phyloP scores from a whole-genome alignment of 2,888 invertebrate species.

The Anagyrus pseudococci region DNA sequence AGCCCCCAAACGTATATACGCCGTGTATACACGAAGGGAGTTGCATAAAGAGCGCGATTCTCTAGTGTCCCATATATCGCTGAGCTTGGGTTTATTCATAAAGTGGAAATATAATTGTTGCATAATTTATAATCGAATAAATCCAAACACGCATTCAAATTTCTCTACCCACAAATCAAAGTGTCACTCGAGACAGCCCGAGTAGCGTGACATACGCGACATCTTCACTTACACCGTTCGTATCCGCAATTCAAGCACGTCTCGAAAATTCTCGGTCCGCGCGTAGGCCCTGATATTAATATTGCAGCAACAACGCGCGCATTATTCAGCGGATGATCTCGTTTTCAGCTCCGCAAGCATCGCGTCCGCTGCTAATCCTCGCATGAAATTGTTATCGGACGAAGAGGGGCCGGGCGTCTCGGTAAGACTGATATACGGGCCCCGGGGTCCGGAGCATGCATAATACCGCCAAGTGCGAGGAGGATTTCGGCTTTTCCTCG shows the following conservation, averaged over 20 bases:
- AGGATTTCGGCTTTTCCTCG: too few relatives aligned
- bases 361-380: conserved; percentile 22
- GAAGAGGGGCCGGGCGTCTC: background rate
- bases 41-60: background rate
- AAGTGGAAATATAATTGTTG: too few relatives aligned
- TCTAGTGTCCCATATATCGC: too few relatives aligned
- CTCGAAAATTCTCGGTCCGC: background rate
- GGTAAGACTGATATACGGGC: conserved; percentile 32
- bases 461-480: conserved; percentile 18
- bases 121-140: too few relatives aligned
- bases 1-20: too few relatives aligned
- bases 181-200: too few relatives aligned
- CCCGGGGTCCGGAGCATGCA: conserved; percentile 32
- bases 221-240: too few relatives aligned
- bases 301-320: conserved; percentile 53
- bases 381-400: conserved; percentile 34
- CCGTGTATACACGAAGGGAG: too few relatives aligned
- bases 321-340: conserved; percentile 55
- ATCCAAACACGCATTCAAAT: too few relatives aligned
- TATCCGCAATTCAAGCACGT: background rate
- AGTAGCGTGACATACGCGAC: background rate
- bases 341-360: conserved; percentile 40
- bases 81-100: too few relatives aligned
- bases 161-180: background rate
- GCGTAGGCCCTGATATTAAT: conserved; percentile 45